Percentiles rank a stretch among this genome's conserved stretches.
These are phyloP conservation scores for Cliona cf. orientalis DNA, from an alignment of 37 sponge, comb jelly and placozoan species.

Conservation along the genomic window DNA sequence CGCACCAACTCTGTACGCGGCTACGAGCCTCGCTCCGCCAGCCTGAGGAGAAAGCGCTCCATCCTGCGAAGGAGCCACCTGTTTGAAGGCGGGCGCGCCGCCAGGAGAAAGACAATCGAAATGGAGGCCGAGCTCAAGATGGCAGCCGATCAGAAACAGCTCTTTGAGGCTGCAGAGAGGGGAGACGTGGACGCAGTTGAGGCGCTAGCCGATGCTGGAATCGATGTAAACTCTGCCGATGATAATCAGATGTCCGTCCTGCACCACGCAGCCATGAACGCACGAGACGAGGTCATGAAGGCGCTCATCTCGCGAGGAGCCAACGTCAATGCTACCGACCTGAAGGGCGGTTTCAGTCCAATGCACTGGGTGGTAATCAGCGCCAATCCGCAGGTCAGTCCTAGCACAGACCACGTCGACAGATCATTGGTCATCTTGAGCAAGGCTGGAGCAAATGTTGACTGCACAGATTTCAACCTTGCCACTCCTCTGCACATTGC, in stretches of 20 bases:
- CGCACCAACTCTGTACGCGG: conserved; percentile 12
- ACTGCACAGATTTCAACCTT: conserved; percentile 62
- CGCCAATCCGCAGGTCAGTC: conserved; percentile 20
- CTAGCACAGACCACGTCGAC: conserved; percentile 46
- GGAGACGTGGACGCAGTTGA: conserved; percentile 53
- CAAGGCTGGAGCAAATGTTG: conserved; percentile 53
- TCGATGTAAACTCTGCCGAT: conserved; percentile 54
- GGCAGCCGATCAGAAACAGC: conserved; percentile 15
- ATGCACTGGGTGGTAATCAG: conserved; percentile 76
- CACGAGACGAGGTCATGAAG: conserved; percentile 50
- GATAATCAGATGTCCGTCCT: conserved; percentile 63
- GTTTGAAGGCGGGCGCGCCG: neutral
- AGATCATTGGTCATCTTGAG: conserved; percentile 37
- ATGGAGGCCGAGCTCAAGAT: conserved; percentile 30
- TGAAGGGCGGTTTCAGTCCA: conserved; percentile 69
- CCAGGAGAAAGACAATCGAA: neutral
- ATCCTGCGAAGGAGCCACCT: neutral
- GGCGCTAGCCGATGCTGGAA: conserved; percentile 27
- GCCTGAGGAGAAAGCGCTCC: conserved; percentile 25
- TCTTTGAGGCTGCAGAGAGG: conserved; percentile 44
- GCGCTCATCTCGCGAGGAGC: conserved; percentile 54
- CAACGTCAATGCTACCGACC: conserved; percentile 43
- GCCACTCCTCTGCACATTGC: conserved; percentile 76
- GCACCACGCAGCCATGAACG: conserved; percentile 75
- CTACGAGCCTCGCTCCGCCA: conserved; percentile 27